Evolutionary conservation across 2,797 vertebrate species (phyloP).

Genomic region (Pangasius mekongensis): DNA sequence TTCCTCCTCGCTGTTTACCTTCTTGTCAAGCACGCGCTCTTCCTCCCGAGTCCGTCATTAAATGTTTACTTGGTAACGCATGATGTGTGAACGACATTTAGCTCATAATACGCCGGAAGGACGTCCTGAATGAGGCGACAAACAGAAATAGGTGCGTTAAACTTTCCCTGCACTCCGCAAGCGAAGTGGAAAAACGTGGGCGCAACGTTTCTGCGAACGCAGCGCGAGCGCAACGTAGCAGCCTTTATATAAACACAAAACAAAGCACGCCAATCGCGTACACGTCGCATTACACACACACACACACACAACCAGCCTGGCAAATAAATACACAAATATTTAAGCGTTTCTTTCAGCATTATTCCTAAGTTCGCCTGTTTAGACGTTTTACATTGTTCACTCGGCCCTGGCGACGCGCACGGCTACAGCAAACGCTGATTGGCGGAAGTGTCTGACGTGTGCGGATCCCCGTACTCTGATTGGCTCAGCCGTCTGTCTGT

Average conservation of each 20-base stretch:
- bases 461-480: slow-evolving; percentile 22
- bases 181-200: slow-evolving; percentile 55
- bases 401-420: slow-evolving; percentile 35
- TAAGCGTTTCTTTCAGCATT: neutral
- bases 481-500: slow-evolving; percentile 40
- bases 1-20: slow-evolving; percentile 63
- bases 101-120: neutral
- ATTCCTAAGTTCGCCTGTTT: slow-evolving; percentile 9
- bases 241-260: neutral
- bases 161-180: slow-evolving; percentile 38
- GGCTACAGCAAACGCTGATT: slow-evolving; percentile 45
- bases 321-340: neutral
- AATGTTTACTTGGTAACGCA: neutral
- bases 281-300: neutral
- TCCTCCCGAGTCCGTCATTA: neutral
- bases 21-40: slow-evolving; percentile 25
- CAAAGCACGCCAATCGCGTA: neutral
- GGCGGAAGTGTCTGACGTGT: slow-evolving; percentile 28
- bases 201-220: slow-evolving; percentile 47
- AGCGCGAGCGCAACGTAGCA: neutral
- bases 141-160: neutral
- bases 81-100: no score
- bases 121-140: no score
- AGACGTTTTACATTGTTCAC: slow-evolving; percentile 55
- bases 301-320: neutral